Percentiles rank a stretch among this genome's conserved stretches.
Conservation (phyloP, 2,113 vertebrate species). For the Paramormyrops kingsleyae region DNA sequence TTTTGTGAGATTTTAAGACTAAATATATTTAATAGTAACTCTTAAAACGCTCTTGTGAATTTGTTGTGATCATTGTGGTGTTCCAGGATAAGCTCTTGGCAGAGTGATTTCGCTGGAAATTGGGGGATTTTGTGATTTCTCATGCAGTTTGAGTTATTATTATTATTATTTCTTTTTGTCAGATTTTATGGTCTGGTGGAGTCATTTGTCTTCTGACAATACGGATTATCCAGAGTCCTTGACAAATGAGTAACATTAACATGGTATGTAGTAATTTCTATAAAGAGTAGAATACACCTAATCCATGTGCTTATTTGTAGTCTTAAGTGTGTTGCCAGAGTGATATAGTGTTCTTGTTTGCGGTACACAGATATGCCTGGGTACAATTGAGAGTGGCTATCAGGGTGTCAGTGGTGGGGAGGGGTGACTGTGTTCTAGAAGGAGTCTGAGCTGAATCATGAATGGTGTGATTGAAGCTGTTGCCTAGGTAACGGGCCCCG, state of each 20-base stretch:
- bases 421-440: slow-evolving; percentile 14
- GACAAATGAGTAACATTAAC: neutral
- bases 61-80: neutral
- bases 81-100: neutral
- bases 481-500: slow-evolving; percentile 29
- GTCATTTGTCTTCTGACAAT: neutral
- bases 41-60: neutral
- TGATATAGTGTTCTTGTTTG: neutral
- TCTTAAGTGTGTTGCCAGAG: neutral
- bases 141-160: neutral
- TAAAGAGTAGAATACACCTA: neutral
- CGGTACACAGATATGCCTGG: neutral
- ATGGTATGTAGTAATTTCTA: neutral
- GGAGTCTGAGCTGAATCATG: slow-evolving; percentile 28
- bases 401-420: neutral
- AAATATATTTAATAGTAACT: neutral
- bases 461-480: slow-evolving; percentile 28
- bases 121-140: neutral
- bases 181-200: neutral
- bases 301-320: neutral
- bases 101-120: neutral
- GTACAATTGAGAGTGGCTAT: neutral
- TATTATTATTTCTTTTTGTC: neutral
- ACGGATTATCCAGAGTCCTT: neutral
- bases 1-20: neutral